phyloP scores from a whole-genome alignment of 2,888 invertebrate species.

The Nephrotoma flavescens region DNA sequence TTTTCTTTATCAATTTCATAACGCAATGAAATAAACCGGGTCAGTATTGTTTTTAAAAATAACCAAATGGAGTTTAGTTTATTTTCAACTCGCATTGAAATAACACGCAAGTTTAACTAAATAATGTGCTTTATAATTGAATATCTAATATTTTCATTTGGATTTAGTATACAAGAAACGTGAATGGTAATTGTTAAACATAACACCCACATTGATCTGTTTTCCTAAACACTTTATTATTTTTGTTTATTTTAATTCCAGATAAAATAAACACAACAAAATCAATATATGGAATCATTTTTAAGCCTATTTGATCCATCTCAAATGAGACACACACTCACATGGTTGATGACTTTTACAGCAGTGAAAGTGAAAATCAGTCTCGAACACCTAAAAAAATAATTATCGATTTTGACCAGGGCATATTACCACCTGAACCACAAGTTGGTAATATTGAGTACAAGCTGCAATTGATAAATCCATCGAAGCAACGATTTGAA shows the following conservation, averaged over 20 bases:
- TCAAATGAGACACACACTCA: no score
- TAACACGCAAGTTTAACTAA: neutral
- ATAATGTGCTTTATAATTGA: neutral
- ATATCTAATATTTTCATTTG: neutral
- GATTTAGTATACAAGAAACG: neutral
- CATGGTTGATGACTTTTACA: no score
- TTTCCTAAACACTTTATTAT: neutral
- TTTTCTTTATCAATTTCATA: neutral
- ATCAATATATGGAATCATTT: slow-evolving; percentile 58
- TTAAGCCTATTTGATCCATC: slow-evolving; percentile 65
- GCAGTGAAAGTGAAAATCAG: slow-evolving; percentile 16
- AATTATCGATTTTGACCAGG: slow-evolving; percentile 37
- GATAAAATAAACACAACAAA: neutral
- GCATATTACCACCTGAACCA: slow-evolving; percentile 78
- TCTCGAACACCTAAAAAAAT: slow-evolving; percentile 20
- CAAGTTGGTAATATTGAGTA: slow-evolving; percentile 93
- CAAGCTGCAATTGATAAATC: slow-evolving; percentile 85
- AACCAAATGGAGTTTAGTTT: neutral
- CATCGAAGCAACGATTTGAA: slow-evolving; percentile 81
- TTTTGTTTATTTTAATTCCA: neutral
- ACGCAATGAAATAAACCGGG: neutral
- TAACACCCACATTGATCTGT: neutral
- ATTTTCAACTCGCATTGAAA: neutral
- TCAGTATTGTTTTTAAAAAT: neutral
- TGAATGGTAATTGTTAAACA: neutral